Evolutionary conservation across 2,888 invertebrate species (phyloP), one percentile per base, ranked within the genome.

Genomic region (Melanostoma scalare): DNA sequence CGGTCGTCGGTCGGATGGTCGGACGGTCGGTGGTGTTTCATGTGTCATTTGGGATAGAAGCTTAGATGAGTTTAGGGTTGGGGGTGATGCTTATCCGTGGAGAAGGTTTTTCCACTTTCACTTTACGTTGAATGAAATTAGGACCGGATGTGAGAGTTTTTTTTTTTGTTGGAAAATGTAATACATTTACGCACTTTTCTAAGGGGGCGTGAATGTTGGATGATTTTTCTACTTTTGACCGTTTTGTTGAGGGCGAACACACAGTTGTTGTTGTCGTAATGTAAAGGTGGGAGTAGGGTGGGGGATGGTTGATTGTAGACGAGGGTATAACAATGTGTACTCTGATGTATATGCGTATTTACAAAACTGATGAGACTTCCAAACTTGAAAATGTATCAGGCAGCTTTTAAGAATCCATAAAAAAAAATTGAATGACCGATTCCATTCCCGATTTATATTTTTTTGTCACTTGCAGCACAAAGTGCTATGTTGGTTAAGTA

Each of bases 21-120:
- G 30, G 58, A 8, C 69, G 6, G 10, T 33, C 8, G 40, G 40
- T 65, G 78, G 67, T 84, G 79, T 73, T 84, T 79, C 84, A 84
- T 84, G 74, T 84, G 79, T 79, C 79, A 84, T 84, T 84, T 74
- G 79, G 84, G 84, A 84, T 84, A 79, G 74, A 67, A 71, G 65
- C 68, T 79, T 74, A 74, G 69, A 63, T 74, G 78, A 65, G 58
- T 48, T 61, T 31, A 46, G 46, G 44, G 53, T 9, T 42, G 65
- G 78, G 56, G 78, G 46, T 68, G 84, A 84, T 84, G 74, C 71
- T 84, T 71, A 71, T 74, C 79, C 84, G 69, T 79, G 74, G 79
- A 36, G 69, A 75, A 74, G 84, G 74, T 71, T 79, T 77, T 84
- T 76, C 74, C 60, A 79, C 79, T 79, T 79, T 79, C 71, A 71